Conservation (phyloP, 2,888 invertebrate species). For the Trichogramma dendrolimi region DNA sequence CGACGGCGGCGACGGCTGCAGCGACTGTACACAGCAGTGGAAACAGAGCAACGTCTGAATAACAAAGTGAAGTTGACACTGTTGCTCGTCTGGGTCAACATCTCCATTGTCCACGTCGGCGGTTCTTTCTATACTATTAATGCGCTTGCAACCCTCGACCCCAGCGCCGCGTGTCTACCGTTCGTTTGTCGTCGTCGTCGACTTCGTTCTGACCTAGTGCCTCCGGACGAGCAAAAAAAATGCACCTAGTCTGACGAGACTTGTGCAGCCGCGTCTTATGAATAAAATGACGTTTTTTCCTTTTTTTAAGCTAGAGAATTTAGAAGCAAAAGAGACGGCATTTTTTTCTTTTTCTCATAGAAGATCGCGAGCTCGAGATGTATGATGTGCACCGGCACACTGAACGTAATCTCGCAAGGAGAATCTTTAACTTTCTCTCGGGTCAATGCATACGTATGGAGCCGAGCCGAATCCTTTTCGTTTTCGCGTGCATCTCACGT, state of each 20-base stretch:
- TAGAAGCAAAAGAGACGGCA: neutral
- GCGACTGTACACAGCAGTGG: neutral
- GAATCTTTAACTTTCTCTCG: constrained; percentile 9
- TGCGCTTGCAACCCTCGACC: too few relatives aligned
- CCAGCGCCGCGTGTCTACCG: too few relatives aligned
- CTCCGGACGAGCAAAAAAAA: neutral
- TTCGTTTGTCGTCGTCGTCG: neutral
- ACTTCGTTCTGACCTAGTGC: neutral
- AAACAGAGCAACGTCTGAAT: constrained; percentile 8
- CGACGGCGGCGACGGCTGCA: constrained; percentile 4
- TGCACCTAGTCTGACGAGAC: neutral
- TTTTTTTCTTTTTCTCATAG: neutral
- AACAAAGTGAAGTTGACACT: constrained; percentile 19
- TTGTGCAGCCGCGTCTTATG: neutral
- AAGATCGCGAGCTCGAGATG: neutral
- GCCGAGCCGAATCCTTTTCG: neutral
- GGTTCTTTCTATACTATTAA: too few relatives aligned
- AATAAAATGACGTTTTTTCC: neutral
- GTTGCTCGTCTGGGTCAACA: neutral
- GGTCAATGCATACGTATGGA: neutral
- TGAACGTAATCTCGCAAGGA: constrained; percentile 19
- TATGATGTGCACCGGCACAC: neutral
- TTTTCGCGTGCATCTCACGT: constrained; percentile 24
- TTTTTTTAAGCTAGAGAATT: neutral
- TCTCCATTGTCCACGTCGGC: constrained; percentile 10